A percentile compares a stretch with the other conserved stretches of the same genome.
phyloP scores from a whole-genome alignment of 2,888 invertebrate species.

The Trachelus troglodyta region DNA sequence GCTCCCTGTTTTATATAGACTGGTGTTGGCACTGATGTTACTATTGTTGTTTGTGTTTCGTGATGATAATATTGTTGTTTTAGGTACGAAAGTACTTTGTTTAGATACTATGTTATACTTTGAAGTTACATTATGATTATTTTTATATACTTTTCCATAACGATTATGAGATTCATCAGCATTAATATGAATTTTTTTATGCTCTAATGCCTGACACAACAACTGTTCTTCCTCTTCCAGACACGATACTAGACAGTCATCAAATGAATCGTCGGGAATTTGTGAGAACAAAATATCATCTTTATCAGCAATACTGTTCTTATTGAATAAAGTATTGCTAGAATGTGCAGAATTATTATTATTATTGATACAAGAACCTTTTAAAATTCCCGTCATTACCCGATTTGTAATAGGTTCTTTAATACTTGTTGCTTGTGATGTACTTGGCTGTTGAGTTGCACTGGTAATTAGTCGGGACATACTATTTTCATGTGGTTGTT shows the following conservation, averaged over 20 bases:
- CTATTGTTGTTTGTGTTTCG: neutral
- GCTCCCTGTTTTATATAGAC: neutral
- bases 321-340: neutral
- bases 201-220: neutral
- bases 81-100: neutral
- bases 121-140: neutral
- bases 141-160: slow-evolving; percentile 24
- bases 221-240: slow-evolving; percentile 34
- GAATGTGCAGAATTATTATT: neutral
- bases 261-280: slow-evolving; percentile 52
- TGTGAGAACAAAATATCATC: slow-evolving; percentile 20
- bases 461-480: neutral
- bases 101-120: neutral
- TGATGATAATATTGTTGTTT: neutral
- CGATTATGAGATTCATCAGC: slow-evolving; percentile 14
- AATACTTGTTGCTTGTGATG: neutral
- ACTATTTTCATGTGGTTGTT: neutral
- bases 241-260: slow-evolving; percentile 47
- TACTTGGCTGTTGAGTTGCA: neutral
- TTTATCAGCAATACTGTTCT: slow-evolving; percentile 5
- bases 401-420: neutral
- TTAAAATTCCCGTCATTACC: neutral
- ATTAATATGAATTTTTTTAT: neutral
- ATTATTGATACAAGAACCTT: neutral
- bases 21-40: neutral